Evolutionary conservation across 2,797 vertebrate species (phyloP).

Genomic region (Sphenodon punctatus): DNA sequence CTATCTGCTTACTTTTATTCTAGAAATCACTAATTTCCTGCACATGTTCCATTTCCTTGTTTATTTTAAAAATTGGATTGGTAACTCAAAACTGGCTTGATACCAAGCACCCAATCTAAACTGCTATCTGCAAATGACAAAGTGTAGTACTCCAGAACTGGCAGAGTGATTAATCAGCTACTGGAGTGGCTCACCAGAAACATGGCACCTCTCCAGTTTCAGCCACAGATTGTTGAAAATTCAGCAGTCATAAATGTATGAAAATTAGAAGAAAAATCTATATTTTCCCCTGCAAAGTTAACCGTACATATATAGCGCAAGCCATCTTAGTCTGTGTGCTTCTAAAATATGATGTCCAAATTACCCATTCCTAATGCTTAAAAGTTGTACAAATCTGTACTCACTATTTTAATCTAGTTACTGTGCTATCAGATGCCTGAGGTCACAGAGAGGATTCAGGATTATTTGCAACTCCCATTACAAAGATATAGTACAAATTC

Average conservation of each 20-base stretch:
- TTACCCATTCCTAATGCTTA: not conserved
- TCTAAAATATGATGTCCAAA: not conserved
- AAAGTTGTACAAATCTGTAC: not conserved
- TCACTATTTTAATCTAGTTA: not conserved
- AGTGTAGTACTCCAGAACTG: not conserved
- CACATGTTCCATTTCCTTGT: not conserved
- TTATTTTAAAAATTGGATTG: not conserved
- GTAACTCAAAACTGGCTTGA: not conserved
- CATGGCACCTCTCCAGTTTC: not conserved
- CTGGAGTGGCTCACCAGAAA: not conserved
- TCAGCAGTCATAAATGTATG: not conserved
- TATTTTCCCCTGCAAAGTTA: not conserved
- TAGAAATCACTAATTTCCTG: not conserved
- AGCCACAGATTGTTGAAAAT: not conserved
- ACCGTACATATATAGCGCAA: not conserved
- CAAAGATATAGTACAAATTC: no score
- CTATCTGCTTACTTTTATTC: not conserved
- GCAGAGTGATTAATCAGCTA: not conserved
- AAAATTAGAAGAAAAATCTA: not conserved
- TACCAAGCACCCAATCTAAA: slow-evolving; percentile 16
- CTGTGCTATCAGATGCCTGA: not conserved
- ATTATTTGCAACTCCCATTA: not conserved
- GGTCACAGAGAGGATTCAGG: not conserved
- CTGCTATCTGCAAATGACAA: not conserved
- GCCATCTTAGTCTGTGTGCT: not conserved